Conservation (phyloP, 2,888 invertebrate species). For the Endotricha flammealis region DNA sequence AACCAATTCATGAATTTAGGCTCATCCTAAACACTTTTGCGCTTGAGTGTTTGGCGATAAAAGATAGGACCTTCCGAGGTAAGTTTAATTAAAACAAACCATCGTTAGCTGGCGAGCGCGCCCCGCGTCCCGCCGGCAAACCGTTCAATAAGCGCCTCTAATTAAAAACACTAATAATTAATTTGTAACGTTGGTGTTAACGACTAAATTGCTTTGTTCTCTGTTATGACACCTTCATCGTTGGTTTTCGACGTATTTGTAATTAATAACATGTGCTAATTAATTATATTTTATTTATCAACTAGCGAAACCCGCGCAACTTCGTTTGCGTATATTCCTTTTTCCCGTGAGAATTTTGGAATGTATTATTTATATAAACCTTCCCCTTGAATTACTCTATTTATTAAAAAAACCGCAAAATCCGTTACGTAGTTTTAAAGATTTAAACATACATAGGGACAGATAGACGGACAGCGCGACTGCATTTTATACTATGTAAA, state of each 20-base stretch:
- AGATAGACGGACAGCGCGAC: too few species aligned
- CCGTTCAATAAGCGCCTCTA: slow-evolving; percentile 50
- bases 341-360: not conserved
- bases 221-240: slow-evolving; percentile 26
- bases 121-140: slow-evolving; percentile 32
- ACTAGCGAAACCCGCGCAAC: too few species aligned
- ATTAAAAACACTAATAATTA: slow-evolving; percentile 66
- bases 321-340: too few species aligned
- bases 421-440: too few species aligned
- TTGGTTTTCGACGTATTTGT: slow-evolving; percentile 13
- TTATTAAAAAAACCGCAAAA: too few species aligned
- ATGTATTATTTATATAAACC: too few species aligned
- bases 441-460: too few species aligned
- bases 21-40: slow-evolving; percentile 12
- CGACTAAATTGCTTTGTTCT: slow-evolving; percentile 37
- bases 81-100: slow-evolving; percentile 65
- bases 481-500: too few species aligned
- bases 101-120: slow-evolving; percentile 31
- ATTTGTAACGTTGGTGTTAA: slow-evolving; percentile 49
- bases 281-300: not conserved
- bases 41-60: slow-evolving; percentile 22
- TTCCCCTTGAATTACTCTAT: too few species aligned
- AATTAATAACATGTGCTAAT: slow-evolving; percentile 11
- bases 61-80: slow-evolving; percentile 30
- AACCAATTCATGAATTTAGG: slow-evolving; percentile 11